Evolutionary conservation across 2,113 vertebrate species (phyloP), one percentile per base, ranked within the genome.

Genomic region (Hystrix cristata): DNA sequence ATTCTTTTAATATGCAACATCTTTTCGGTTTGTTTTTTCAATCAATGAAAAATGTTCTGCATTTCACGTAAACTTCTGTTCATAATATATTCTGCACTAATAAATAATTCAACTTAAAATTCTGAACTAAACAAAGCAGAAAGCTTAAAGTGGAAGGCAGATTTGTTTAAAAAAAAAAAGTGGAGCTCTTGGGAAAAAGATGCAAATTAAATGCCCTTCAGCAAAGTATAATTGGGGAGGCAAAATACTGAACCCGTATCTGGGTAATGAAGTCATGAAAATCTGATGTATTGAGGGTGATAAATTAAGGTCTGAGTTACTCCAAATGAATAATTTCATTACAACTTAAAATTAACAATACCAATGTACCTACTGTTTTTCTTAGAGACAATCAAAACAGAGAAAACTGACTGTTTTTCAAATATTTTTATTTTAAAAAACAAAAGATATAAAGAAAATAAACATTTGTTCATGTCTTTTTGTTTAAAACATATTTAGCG

Each of bases 351-450:
- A 78, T 74, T 18, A 25, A 67, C 76, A 90, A 79, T 43, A 55
- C 7, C 31, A 69, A 27, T 71, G 21, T 87, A 83, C 12, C 46
- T 31, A 71, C 21, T 81, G 0, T 81, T 79, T 60, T 90, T 62
- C 74, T 93, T 82, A 88, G 90, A 93, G 94, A 92, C 2, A 92
- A 6, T 65, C 80, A 65, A 95, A 94, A 71, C 57, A 51, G 65
- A 74, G 72, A 95, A 94, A 83, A 19, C 14, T 34, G 5, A 55
- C 38, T 25, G 11, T 53, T 76, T 85, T 85, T 13, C 80, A 94
- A 83, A 72, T 65, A 80, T 59, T 83, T 94, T 95, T 80, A 15
- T 55, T 57, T 79, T 57, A n/a, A n/a, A 69, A 87, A 96, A 83
- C 13, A 76, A 59, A 86, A 84, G 4, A 2, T 10, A 53, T 43